Conservation (phyloP, 2,888 invertebrate genomes). For the Melieria omissa region DNA sequence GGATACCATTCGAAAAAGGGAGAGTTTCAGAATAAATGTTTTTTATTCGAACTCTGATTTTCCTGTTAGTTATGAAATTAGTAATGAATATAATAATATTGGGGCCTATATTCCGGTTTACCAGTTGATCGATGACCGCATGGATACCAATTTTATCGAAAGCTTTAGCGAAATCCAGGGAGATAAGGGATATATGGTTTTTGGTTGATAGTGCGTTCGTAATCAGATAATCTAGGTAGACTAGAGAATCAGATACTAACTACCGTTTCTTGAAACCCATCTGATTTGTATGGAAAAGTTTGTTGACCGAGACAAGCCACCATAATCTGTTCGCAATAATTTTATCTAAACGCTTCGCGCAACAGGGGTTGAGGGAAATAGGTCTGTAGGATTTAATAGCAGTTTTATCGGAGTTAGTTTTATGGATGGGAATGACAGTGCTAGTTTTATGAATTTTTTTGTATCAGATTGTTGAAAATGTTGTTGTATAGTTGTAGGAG, state of each 20-base stretch:
- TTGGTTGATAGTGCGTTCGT: no score
- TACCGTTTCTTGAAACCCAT: slow-evolving; percentile 28
- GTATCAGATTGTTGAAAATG: slow-evolving; percentile 19
- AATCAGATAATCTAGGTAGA: not conserved
- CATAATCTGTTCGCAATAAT: slow-evolving; percentile 36
- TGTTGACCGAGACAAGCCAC: slow-evolving; percentile 25
- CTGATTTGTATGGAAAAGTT: slow-evolving; percentile 29
- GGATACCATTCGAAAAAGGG: no score
- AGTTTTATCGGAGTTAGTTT: slow-evolving; percentile 37
- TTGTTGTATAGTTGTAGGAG: slow-evolving; percentile 14
- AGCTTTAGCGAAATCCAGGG: no score
- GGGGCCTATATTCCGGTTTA: no score
- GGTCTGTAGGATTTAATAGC: slow-evolving; percentile 37
- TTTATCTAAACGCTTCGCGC: slow-evolving; percentile 29
- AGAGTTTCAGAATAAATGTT: no score
- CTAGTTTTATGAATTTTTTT: slow-evolving; percentile 31
- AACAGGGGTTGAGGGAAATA: slow-evolving; percentile 33
- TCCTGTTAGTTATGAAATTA: no score
- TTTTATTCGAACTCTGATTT: no score
- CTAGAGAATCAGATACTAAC: slow-evolving; percentile 31
- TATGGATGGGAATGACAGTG: slow-evolving; percentile 23
- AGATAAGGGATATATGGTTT: no score
- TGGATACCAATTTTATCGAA: no score
- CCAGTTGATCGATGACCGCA: no score
- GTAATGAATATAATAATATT: no score